Evolutionary conservation across 1,140 invertebrate genomes (phyloP).

Genomic region (Musca domestica): DNA sequence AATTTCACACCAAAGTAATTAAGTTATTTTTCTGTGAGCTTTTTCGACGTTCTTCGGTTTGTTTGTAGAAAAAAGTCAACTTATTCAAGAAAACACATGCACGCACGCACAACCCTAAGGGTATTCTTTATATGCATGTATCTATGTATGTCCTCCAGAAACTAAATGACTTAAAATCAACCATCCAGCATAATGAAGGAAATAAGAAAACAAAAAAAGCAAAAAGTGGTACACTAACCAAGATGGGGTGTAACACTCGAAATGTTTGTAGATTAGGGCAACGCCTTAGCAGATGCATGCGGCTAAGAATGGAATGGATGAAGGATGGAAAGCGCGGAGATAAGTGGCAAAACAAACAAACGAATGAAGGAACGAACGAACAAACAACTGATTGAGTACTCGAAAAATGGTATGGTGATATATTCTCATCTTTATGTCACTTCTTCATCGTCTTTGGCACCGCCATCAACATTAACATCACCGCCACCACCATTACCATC

Average conservation of each 20-base stretch:
- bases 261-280: conserved; percentile 2
- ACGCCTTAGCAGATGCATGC: conserved; percentile 4
- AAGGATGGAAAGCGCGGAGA: no score
- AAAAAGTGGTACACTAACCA: neutral
- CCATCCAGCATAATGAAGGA: neutral
- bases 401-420: no score
- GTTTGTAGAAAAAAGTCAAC: no score
- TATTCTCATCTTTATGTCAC: neutral
- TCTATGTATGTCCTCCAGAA: neutral
- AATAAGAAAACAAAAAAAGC: neutral
- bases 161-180: neutral
- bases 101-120: neutral
- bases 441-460: neutral
- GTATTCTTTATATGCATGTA: neutral
- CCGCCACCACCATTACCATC: no score
- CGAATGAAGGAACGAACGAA: no score
- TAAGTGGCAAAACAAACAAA: no score
- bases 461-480: no score
- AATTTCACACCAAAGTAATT: conserved; percentile 6
- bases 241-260: neutral
- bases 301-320: neutral
- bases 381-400: no score
- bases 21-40: neutral
- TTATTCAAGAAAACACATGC: no score
- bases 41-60: no score